Conservation (phyloP, 2,888 invertebrate genomes). For the Hecatera dysodea region DNA sequence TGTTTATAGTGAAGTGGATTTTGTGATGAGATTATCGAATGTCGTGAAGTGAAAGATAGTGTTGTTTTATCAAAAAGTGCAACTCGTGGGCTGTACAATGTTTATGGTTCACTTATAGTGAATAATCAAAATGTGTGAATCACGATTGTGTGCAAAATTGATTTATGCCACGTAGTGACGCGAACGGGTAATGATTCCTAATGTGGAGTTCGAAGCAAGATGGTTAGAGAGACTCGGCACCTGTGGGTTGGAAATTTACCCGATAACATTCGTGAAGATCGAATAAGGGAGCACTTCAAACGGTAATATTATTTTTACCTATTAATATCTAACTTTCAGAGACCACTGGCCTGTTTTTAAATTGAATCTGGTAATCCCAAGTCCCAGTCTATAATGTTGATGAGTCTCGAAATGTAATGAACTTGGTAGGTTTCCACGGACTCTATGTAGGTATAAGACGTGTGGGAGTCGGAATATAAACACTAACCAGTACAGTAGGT, state of each 20-base stretch:
- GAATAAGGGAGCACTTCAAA: constrained; percentile 99
- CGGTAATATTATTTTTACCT: constrained; percentile 92
- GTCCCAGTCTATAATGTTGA: constrained; percentile 9
- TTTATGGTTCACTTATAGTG: constrained; percentile 84
- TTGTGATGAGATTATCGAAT: constrained; percentile 89
- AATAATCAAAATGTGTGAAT: constrained; percentile 89
- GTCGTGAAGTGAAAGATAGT: constrained; percentile 89
- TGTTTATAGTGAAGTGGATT: constrained; percentile 90
- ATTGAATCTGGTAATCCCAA: constrained; percentile 35
- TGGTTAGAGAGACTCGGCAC: constrained; percentile 99
- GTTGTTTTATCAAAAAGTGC: constrained; percentile 85
- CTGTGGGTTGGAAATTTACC: constrained; percentile 99
- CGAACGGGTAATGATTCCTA: constrained; percentile 94
- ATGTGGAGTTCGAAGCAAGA: constrained; percentile 99
- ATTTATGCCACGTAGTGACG: constrained; percentile 91
- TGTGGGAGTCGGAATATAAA: constrained; percentile 49
- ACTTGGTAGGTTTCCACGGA: constrained; percentile 16
- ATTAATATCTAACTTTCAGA: constrained; percentile 53
- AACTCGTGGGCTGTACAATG: constrained; percentile 84
- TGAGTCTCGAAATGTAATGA: neutral
- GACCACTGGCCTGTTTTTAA: constrained; percentile 19
- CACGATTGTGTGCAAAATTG: constrained; percentile 90
- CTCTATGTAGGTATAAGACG: constrained; percentile 4
- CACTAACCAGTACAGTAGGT: constrained; percentile 4
- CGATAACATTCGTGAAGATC: constrained; percentile 99